Percentiles rank a stretch among this genome's conserved stretches.
Conservation (phyloP, 2,888 invertebrate species). For the Hirudinaria manillensis region DNA sequence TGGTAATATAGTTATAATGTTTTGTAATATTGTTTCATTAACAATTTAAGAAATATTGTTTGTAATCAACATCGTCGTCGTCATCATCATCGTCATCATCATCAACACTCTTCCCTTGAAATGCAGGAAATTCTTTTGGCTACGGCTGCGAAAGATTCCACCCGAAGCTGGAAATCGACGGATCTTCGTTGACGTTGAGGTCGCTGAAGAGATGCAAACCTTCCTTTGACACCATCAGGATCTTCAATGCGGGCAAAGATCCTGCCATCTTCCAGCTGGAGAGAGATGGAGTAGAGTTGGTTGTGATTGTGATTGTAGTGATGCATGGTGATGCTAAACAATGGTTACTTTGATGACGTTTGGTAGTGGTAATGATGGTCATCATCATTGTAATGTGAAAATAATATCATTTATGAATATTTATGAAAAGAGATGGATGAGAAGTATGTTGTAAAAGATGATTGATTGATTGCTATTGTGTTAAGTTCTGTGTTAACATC, state of each 20-base stretch:
- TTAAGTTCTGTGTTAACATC: too few species aligned
- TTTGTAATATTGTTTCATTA: background rate
- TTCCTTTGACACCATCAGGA: background rate
- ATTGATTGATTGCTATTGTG: too few species aligned
- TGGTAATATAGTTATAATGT: background rate
- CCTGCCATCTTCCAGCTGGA: background rate
- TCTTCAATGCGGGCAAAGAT: background rate
- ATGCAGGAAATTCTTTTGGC: slow-evolving; percentile 13
- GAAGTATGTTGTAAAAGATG: too few species aligned
- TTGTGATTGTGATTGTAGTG: background rate
- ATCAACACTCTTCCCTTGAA: background rate
- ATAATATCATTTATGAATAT: too few species aligned
- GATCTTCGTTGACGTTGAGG: background rate
- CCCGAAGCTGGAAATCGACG: background rate
- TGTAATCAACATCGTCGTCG: background rate
- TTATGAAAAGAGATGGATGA: too few species aligned
- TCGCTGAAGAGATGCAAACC: background rate
- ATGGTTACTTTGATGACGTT: too few species aligned
- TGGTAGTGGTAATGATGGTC: too few species aligned
- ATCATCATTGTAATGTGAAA: too few species aligned
- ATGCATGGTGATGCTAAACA: too few species aligned
- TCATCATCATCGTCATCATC: background rate
- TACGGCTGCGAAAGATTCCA: slow-evolving; percentile 8
- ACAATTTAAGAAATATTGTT: background rate
- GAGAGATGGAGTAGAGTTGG: background rate